A percentile compares a stretch with the other conserved stretches of the same genome.
Conservation (phyloP, 2,797 vertebrate genomes). For the Pangasius sanitwongsei region DNA sequence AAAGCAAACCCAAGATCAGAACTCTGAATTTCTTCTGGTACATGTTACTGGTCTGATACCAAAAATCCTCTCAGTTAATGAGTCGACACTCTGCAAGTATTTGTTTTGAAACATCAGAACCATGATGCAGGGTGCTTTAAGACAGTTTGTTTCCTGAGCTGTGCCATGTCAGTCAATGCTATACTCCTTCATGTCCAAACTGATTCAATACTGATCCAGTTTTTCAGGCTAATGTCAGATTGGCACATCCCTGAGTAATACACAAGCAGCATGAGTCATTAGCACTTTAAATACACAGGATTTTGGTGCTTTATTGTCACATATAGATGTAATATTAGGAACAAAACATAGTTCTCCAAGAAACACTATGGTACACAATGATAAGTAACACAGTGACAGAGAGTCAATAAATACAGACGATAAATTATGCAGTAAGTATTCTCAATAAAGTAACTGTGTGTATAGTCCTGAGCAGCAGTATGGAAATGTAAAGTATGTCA, state of each 20-base stretch:
- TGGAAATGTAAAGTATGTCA: not conserved
- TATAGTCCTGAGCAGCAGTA: not conserved
- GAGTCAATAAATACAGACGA: not conserved
- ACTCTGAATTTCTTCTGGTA: not conserved
- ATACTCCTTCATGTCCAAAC: not conserved
- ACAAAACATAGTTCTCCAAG: not conserved
- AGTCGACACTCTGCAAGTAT: not conserved
- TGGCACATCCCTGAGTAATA: not conserved
- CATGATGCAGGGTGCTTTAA: not conserved
- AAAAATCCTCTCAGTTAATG: not conserved
- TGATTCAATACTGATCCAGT: not conserved
- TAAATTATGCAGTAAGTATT: not conserved
- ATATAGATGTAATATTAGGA: not conserved
- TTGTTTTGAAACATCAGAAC: not conserved
- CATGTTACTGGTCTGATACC: not conserved
- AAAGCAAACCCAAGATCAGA: not conserved
- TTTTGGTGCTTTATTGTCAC: not conserved
- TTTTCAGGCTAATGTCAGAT: not conserved
- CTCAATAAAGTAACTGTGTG: not conserved
- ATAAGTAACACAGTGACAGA: not conserved
- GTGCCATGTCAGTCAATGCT: not conserved
- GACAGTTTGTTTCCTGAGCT: not conserved
- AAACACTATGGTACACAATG: not conserved
- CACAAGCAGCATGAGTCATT: not conserved
- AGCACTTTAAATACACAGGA: not conserved